Conservation (phyloP, 2,797 vertebrate species). For the Onychomys torridus region DNA sequence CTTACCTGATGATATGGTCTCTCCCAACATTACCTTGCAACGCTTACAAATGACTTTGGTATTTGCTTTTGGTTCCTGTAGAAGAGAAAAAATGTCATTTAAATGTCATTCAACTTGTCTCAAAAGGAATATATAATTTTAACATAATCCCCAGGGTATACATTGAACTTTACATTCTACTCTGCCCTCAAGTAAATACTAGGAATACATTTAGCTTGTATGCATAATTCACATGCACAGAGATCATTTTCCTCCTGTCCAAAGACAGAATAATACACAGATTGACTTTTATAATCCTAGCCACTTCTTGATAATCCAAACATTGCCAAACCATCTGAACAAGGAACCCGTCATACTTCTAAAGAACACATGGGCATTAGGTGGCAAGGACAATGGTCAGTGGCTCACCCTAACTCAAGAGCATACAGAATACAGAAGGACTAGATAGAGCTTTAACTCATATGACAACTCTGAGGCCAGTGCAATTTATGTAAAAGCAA, state of each 20-base stretch:
- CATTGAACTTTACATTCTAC: slow-evolving; percentile 82
- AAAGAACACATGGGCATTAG: not conserved
- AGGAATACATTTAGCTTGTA: slow-evolving; percentile 60
- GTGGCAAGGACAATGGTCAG: not conserved
- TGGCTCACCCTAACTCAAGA: not conserved
- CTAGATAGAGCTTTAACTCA: too few species aligned
- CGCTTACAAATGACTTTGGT: slow-evolving; percentile 92
- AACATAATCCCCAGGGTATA: slow-evolving; percentile 74
- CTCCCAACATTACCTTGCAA: slow-evolving; percentile 93
- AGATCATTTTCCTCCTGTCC: slow-evolving; percentile 49
- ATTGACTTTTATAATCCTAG: slow-evolving; percentile 56
- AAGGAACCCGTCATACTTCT: slow-evolving; percentile 30
- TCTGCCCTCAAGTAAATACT: slow-evolving; percentile 78
- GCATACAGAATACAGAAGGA: too few species aligned
- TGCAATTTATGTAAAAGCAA: slow-evolving; percentile 42
- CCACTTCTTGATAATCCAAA: slow-evolving; percentile 43
- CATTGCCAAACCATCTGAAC: slow-evolving; percentile 40
- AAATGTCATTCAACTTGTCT: slow-evolving; percentile 86
- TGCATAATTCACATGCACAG: slow-evolving; percentile 73
- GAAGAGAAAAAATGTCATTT: slow-evolving; percentile 86
- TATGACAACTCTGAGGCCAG: slow-evolving; percentile 5
- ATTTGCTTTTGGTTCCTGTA: slow-evolving; percentile 92
- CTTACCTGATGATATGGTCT: slow-evolving; percentile 93
- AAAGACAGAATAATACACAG: slow-evolving; percentile 55
- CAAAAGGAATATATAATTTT: slow-evolving; percentile 82